Conservation (phyloP, 2,797 vertebrate genomes). For the Menidia menidia region DNA sequence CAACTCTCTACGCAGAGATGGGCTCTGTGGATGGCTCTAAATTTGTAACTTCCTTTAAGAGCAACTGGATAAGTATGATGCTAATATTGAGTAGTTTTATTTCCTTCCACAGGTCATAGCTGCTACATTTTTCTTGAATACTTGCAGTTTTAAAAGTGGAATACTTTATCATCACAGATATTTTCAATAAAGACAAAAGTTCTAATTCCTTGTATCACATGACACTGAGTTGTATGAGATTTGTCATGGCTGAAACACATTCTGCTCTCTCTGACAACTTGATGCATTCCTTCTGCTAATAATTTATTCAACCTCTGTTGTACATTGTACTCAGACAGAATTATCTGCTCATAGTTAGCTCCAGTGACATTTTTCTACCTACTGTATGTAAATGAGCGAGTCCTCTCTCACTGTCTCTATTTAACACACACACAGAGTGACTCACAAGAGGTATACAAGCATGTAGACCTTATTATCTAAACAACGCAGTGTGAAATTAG, state of each 20-base stretch:
- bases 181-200: too few relatives aligned
- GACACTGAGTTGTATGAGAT: too few relatives aligned
- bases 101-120: background rate
- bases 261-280: background rate
- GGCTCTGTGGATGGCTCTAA: background rate
- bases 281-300: background rate
- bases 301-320: background rate
- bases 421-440: background rate
- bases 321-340: background rate
- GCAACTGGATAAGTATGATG: background rate
- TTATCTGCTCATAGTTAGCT: background rate
- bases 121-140: background rate
- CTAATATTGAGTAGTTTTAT: background rate
- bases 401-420: background rate
- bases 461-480: slow-evolving; percentile 31
- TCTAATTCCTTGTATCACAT: too few relatives aligned
- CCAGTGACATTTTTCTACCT: background rate
- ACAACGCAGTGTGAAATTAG: slow-evolving; percentile 18
- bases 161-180: too few relatives aligned
- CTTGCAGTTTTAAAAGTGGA: background rate
- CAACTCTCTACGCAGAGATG: background rate
- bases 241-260: background rate
- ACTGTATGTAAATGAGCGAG: too few relatives aligned
- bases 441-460: slow-evolving; percentile 1
- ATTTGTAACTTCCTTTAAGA: background rate